Evolutionary conservation across 2,888 invertebrate genomes (phyloP).

Genomic region (Lasioglossum malachurum): DNA sequence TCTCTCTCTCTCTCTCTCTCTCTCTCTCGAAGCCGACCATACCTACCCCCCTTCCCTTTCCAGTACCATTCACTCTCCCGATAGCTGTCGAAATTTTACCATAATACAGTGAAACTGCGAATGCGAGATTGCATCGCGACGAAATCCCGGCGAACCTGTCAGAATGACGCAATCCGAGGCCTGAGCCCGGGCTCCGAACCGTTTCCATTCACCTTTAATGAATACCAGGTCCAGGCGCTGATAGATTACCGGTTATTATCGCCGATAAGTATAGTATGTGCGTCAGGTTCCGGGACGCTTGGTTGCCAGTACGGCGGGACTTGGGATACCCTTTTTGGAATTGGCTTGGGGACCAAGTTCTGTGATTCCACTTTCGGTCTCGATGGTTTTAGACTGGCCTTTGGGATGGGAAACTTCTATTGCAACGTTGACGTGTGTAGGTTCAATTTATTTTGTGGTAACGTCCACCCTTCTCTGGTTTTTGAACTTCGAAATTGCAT

Average conservation of each 20-base stretch:
- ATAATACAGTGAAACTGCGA: constrained; percentile 39
- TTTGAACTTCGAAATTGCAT: background rate
- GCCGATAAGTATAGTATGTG: constrained; percentile 18
- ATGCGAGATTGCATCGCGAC: constrained; percentile 25
- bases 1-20: constrained; percentile 13
- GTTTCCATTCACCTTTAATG: constrained; percentile 41
- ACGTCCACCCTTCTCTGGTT: background rate
- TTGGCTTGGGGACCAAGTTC: background rate
- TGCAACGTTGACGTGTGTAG: background rate
- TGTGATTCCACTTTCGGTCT: background rate
- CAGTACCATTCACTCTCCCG: constrained; percentile 8
- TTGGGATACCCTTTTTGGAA: background rate
- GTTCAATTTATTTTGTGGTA: background rate
- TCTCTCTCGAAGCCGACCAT: background rate
- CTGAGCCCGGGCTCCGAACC: background rate
- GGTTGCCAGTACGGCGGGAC: constrained; percentile 26
- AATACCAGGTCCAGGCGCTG: constrained; percentile 16
- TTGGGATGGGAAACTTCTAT: background rate
- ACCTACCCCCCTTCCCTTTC: background rate
- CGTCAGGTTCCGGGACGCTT: constrained; percentile 3
- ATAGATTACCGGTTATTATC: constrained; percentile 49
- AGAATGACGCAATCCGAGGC: constrained; percentile 31
- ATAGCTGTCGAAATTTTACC: constrained; percentile 65
- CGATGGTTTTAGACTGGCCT: background rate
- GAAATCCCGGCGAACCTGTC: constrained; percentile 26